Evolutionary conservation across 2,888 invertebrate genomes (phyloP), one percentile per base, ranked within the genome.

Genomic region (Cloeon dipterum): DNA sequence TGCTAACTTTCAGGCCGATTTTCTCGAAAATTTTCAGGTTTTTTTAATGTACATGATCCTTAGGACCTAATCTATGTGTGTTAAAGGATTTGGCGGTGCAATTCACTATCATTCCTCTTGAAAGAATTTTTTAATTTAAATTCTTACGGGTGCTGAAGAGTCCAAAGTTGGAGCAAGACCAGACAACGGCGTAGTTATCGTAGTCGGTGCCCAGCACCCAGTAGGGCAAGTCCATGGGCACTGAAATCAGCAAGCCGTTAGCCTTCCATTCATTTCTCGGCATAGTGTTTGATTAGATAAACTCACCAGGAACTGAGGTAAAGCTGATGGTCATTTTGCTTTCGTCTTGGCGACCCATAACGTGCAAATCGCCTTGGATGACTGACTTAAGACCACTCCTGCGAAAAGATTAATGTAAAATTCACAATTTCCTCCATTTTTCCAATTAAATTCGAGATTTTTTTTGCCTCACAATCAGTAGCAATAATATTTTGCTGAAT

Each of bases 191-290:
- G 44, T 66, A 74, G 20, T 55, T 56, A 0, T 54, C 53, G 48
- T 74, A 74, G 49, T 75, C 73, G 0, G 74, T 73, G 20, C 60
- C 65, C 11, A 74, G 46, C 1, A 75, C 55, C 70, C 70, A 72
- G 47, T 73, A 71, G 1, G 66, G 62, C 2, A 62, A 61, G 11
- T 44, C 42, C 13, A 39, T 38, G 8, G 43, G 26, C 29, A 45
- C 46, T 46, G 32, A n/a, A 41, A 5, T 20, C 39, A 13, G 34
- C 5, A 10, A 25, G n/a, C 10, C 25, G 20, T 10, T 13, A 20
- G 11, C 25, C 5, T 7, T 11, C 13, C 34, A 26, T 20, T n/a
- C 17, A 34, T n/a, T 16, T 16, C n/a, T 23, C n/a, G 8, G 8
- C 8, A 23, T 8, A n/a, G n/a, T n/a, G n/a, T n/a, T n/a, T 18